Base-by-base conservation (phyloP, 2,797 vertebrate genomes). In the Spondyliosoma cantharus region DNA sequence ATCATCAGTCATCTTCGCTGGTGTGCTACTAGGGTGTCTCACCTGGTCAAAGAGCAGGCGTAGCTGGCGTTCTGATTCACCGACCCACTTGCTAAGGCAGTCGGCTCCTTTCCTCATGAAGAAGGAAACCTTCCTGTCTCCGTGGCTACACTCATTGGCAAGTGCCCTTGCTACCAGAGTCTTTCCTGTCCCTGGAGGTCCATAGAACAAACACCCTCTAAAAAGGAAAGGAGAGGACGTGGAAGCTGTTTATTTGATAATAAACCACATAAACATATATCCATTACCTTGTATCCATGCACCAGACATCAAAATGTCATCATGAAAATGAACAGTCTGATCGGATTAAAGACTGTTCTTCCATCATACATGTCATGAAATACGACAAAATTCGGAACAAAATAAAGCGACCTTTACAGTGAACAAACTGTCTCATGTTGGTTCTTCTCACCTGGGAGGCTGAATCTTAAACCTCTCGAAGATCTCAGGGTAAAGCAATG, bases 41-140 rank as follows among this genome's bases (percentile, higher is more conserved):
- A 99, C 98, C 97, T 99, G 98, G 93, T 99, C 98, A 91, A 99
- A 99, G 83, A 99, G 97, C 80, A 99, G 96, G 86, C 98, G 96
- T 83, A 99, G 96, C 90, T 99, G 98, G 62, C 98, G 94, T 93
- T 99, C 98, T 12, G 98, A 99, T 94, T 99, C 98, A 59, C 98
- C 98, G 64, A 99, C 98, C 98, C 98, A 99, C 91, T 99, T 99
- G 96, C 98, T 99, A 92, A 99, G 96, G 94, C 98, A 99, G 94
- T 99, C 98, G 0, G 98, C 98, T 92, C 98, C 98, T 95, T 99
- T 99, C 90, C 98, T 95, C 98, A 99, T 99, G 90, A 99, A 99
- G 93, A 99, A 99, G 65, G 98, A 97, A 86, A 99, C 97, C 79
- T 99, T 99, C 91, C 94, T 96, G 90, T 99, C 97, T 83, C 97